Evolutionary conservation across 2,888 invertebrate genomes (phyloP).

Genomic region (Hemaris fuciformis): DNA sequence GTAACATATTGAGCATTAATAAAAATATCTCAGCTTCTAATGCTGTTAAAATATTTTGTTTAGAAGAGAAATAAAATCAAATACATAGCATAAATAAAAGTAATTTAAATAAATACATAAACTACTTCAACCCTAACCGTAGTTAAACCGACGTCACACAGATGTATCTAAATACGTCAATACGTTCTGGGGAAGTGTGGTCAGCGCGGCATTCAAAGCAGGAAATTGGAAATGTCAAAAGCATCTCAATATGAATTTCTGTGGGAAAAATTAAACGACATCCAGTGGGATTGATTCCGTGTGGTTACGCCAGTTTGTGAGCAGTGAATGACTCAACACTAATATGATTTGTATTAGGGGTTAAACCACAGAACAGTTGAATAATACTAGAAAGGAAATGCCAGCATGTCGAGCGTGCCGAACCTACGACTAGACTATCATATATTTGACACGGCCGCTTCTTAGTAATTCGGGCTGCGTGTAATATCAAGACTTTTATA

Average conservation of each 20-base stretch:
- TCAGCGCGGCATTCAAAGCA: constrained; percentile 39
- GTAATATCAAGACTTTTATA: no score
- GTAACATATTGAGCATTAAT: no score
- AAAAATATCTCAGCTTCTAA: no score
- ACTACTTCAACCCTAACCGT: background rate
- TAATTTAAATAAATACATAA: background rate
- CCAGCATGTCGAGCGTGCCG: no score
- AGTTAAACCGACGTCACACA: background rate
- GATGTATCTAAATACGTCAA: background rate
- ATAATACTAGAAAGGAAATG: no score
- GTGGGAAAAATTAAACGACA: constrained; percentile 35
- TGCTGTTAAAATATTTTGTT: no score
- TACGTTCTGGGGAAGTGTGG: constrained; percentile 24
- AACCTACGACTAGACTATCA: no score
- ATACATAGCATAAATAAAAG: no score
- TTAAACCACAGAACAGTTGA: no score
- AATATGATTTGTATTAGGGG: background rate
- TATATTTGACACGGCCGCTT: no score
- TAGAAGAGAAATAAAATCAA: no score
- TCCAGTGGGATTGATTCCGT: constrained; percentile 28
- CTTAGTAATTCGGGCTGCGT: no score
- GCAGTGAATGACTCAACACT: background rate
- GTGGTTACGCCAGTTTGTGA: constrained; percentile 21
- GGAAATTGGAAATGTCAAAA: constrained; percentile 72
- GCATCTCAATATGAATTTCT: constrained; percentile 34